Evolutionary conservation across 2,113 vertebrate species (phyloP).

Genomic region (Menidia beryllina): DNA sequence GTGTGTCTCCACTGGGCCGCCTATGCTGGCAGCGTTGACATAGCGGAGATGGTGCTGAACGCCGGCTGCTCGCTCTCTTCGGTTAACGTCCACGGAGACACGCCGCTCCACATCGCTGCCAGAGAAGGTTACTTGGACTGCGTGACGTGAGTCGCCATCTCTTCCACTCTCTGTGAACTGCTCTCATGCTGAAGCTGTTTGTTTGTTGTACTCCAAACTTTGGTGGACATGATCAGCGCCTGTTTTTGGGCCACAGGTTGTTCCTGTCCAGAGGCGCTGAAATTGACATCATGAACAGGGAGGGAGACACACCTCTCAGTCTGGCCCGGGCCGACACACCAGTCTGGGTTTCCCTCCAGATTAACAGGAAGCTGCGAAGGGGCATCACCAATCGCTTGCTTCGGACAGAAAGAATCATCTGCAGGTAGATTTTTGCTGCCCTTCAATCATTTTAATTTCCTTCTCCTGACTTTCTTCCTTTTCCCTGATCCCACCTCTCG

Average conservation of each 20-base stretch:
- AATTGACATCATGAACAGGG: conserved; percentile 89
- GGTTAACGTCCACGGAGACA: conserved; percentile 91
- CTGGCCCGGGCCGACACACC: conserved; percentile 86
- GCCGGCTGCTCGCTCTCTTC: conserved; percentile 88
- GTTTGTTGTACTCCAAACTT: too few relatives aligned
- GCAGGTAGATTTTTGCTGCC: conserved; percentile 77
- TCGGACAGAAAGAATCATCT: conserved; percentile 90
- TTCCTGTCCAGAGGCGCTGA: conserved; percentile 91
- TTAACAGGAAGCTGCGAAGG: conserved; percentile 90
- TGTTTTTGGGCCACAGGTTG: conserved; percentile 75
- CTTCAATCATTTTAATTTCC: neutral
- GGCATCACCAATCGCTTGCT: conserved; percentile 87
- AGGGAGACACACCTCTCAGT: conserved; percentile 89
- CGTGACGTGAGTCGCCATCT: conserved; percentile 84
- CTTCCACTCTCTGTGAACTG: neutral
- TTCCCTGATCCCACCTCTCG: neutral
- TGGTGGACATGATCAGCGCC: neutral
- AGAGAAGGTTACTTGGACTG: conserved; percentile 90
- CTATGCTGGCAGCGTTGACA: conserved; percentile 89
- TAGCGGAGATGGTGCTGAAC: conserved; percentile 90
- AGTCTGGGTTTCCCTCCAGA: conserved; percentile 91
- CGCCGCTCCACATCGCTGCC: conserved; percentile 90
- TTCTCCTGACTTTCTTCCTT: neutral
- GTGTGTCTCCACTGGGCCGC: conserved; percentile 94
- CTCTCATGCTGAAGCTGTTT: neutral